Base-by-base conservation (phyloP, 1,140 invertebrate genomes). In the Chironomus striatipennis region DNA sequence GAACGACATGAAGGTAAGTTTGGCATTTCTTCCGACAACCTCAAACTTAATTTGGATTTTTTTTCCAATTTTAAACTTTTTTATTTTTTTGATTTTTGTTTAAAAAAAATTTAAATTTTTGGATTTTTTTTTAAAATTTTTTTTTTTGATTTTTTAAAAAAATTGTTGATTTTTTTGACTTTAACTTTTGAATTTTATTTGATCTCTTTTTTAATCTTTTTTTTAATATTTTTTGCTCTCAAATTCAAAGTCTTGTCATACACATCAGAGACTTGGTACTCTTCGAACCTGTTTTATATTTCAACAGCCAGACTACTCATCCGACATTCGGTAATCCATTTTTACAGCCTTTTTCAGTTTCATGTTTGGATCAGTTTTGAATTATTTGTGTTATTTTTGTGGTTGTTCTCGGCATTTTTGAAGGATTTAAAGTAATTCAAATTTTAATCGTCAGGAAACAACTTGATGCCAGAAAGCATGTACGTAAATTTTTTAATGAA, bases 1-100 rank as follows among this genome's bases (percentile, higher is more conserved):
- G 87, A 89, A 77, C 80, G 90, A 20, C 65, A 18, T 70, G n/a
- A 70, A 78, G 77, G 85, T 2, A 81, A 85, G 75, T 82, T 86
- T 74, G n/a, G n/a, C n/a, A n/a, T n/a, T n/a, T n/a, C n/a, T n/a
- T n/a, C n/a, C n/a, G n/a, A n/a, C n/a, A n/a, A n/a, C n/a, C n/a
- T n/a, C n/a, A n/a, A n/a, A n/a, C n/a, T n/a, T n/a, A n/a, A n/a
- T n/a, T n/a, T n/a, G n/a, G n/a, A n/a, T n/a, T n/a, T n/a, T n/a
- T n/a, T n/a, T n/a, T n/a, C n/a, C n/a, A 5, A 1, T 12, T 43
- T 43, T 43, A 43, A 5, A n/a, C n/a, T n/a, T n/a, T n/a, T n/a
- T n/a, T n/a, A n/a, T n/a, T n/a, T n/a, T n/a, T n/a, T n/a, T n/a
- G n/a, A 43, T n/a, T n/a, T n/a, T n/a, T n/a, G n/a, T n/a, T n/a